Evolutionary conservation across 2,888 invertebrate genomes (phyloP).

Genomic region (Sialis fuliginosa): DNA sequence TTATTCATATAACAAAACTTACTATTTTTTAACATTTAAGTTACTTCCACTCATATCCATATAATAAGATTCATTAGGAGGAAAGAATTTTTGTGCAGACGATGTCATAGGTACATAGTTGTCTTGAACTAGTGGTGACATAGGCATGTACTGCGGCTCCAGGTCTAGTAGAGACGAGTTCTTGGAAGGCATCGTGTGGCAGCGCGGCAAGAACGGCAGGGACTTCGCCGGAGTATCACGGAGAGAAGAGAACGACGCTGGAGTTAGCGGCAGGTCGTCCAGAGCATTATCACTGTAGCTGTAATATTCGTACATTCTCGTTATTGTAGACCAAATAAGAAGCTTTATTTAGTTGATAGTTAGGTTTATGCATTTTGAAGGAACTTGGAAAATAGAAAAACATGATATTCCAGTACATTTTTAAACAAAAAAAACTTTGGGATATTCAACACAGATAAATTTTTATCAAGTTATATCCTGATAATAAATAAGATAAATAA

Average conservation of each 20-base stretch:
- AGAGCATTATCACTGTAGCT: slow-evolving; percentile 6
- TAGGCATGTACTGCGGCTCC: background rate
- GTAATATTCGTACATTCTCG: background rate
- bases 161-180: background rate
- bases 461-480: too few species aligned
- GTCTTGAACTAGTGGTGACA: slow-evolving; percentile 12
- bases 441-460: too few species aligned
- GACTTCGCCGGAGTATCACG: slow-evolving; percentile 2
- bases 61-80: background rate
- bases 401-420: too few species aligned
- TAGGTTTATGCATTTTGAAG: too few species aligned
- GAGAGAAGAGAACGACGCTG: slow-evolving; percentile 3
- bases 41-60: slow-evolving; percentile 3
- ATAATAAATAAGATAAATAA: too few species aligned
- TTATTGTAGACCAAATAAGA: too few species aligned
- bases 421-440: too few species aligned
- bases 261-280: slow-evolving; percentile 4
- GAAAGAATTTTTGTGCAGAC: slow-evolving; percentile 7
- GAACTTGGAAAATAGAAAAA: too few species aligned
- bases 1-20: too few species aligned
- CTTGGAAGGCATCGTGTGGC: slow-evolving; percentile 20
- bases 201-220: slow-evolving; percentile 16
- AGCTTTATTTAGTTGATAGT: too few species aligned
- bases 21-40: background rate
- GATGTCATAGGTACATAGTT: slow-evolving; percentile 22